A percentile compares a stretch with the other conserved stretches of the same genome.
Evolutionary conservation across 2,113 vertebrate species (phyloP).

Genomic region (Melanostigma gelatinosum): DNA sequence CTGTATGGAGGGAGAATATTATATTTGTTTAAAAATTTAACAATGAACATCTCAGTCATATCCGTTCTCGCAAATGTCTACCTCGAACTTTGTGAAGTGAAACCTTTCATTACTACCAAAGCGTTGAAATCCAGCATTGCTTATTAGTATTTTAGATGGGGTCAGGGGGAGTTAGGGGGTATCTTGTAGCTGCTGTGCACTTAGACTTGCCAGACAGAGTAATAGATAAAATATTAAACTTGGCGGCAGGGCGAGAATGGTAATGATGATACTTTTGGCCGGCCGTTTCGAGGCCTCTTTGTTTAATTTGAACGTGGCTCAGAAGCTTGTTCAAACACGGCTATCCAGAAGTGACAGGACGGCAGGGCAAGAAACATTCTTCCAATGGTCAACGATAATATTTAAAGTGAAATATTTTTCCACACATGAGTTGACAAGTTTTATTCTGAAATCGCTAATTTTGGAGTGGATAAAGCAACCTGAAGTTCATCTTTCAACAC

Average conservation of each 20-base stretch:
- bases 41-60: constrained; percentile 38
- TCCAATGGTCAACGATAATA: constrained; percentile 52
- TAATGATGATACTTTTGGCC: constrained; percentile 79
- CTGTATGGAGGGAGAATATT: constrained; percentile 27
- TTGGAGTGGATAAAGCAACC: not conserved
- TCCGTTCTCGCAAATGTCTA: constrained; percentile 23
- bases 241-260: constrained; percentile 62
- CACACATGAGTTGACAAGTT: constrained; percentile 20
- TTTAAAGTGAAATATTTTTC: constrained; percentile 53
- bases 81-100: constrained; percentile 33
- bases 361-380: constrained; percentile 30
- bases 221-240: constrained; percentile 74
- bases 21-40: constrained; percentile 53
- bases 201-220: constrained; percentile 70
- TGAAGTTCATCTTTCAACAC: constrained; percentile 23
- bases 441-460: constrained; percentile 30
- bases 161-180: constrained; percentile 52
- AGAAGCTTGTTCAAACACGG: constrained; percentile 61
- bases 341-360: constrained; percentile 56
- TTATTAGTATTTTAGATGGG: constrained; percentile 60
- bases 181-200: constrained; percentile 65
- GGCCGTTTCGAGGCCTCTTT: constrained; percentile 57
- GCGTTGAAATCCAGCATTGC: constrained; percentile 47
- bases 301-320: constrained; percentile 74
- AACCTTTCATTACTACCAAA: constrained; percentile 52